Percentiles rank a stretch among this genome's conserved stretches.
These are phyloP conservation scores for Syngnathus typhle DNA, from an alignment of 2,113 vertebrate species.

Conservation along the genomic window DNA sequence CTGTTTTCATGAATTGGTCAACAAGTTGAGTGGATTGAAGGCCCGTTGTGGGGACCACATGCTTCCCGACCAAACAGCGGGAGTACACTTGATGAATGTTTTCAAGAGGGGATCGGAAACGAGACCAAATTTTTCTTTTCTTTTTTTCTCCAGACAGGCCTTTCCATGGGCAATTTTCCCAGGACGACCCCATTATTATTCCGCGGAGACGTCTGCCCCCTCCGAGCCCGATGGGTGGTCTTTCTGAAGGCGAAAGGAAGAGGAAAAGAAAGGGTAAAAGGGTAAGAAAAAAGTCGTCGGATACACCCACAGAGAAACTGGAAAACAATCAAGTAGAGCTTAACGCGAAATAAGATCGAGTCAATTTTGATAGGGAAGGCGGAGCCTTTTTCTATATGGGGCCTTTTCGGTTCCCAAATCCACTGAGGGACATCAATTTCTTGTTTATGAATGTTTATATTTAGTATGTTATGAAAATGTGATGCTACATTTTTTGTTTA, in stretches of 20 bases:
- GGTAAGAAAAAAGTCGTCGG: conserved; percentile 35
- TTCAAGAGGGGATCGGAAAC: conserved; percentile 66
- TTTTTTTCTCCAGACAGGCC: conserved; percentile 58
- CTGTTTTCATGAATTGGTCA: neutral
- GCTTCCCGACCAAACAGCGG: conserved; percentile 49
- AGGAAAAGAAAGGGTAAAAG: conserved; percentile 53
- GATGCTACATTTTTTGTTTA: neutral
- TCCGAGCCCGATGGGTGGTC: conserved; percentile 73
- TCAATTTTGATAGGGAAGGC: neutral
- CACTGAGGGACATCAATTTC: neutral
- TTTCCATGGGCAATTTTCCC: conserved; percentile 72
- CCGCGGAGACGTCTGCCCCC: conserved; percentile 68
- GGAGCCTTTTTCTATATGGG: neutral
- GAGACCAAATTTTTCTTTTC: conserved; percentile 67
- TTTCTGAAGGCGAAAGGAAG: conserved; percentile 60
- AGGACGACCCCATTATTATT: conserved; percentile 75
- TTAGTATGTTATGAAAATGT: no score
- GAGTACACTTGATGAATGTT: conserved; percentile 64
- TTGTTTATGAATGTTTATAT: neutral
- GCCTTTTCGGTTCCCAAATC: neutral
- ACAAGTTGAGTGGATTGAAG: neutral
- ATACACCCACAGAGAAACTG: conserved; percentile 51
- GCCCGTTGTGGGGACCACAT: conserved; percentile 19
- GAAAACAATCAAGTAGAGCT: conserved; percentile 58
- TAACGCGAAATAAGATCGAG: conserved; percentile 37